phyloP scores from a whole-genome alignment of 2,888 invertebrate genomes.

The Troglohyphantes excavatus region DNA sequence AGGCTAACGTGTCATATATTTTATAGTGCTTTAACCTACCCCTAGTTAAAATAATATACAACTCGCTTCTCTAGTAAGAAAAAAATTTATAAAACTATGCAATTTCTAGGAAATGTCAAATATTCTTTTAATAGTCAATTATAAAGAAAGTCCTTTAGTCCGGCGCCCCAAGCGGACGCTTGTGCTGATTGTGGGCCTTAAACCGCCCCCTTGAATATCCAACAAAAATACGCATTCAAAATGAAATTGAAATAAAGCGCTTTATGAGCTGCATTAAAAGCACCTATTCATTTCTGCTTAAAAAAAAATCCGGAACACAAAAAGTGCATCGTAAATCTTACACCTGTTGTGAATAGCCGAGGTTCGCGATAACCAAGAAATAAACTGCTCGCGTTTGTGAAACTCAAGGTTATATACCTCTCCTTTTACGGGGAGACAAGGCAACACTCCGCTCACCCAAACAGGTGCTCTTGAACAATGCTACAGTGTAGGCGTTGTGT shows the following conservation, averaged over 20 bases:
- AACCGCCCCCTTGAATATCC: too few relatives aligned
- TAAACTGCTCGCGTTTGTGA: constrained; percentile 44
- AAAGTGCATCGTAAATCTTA: constrained; percentile 6
- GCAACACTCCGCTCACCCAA: constrained; percentile 42
- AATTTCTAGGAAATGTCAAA: too few relatives aligned
- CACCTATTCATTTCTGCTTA: neutral
- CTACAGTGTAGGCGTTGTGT: constrained; percentile 14
- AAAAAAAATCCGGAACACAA: neutral
- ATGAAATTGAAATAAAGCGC: neutral
- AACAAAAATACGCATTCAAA: too few relatives aligned
- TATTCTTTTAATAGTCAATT: too few relatives aligned
- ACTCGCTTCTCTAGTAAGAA: too few relatives aligned
- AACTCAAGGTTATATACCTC: constrained; percentile 62
- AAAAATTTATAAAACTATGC: too few relatives aligned
- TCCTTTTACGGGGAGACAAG: constrained; percentile 74
- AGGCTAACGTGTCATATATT: too few relatives aligned
- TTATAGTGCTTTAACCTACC: too few relatives aligned
- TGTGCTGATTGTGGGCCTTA: too few relatives aligned
- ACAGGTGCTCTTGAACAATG: constrained; percentile 26
- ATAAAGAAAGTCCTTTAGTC: too few relatives aligned
- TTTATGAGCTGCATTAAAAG: neutral
- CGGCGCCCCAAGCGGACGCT: too few relatives aligned
- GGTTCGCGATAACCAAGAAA: neutral
- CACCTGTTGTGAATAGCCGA: constrained; percentile 5
- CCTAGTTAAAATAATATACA: too few relatives aligned